phyloP scores from a whole-genome alignment of 2,113 vertebrate genomes.

The Sclerurus mexicanus region DNA sequence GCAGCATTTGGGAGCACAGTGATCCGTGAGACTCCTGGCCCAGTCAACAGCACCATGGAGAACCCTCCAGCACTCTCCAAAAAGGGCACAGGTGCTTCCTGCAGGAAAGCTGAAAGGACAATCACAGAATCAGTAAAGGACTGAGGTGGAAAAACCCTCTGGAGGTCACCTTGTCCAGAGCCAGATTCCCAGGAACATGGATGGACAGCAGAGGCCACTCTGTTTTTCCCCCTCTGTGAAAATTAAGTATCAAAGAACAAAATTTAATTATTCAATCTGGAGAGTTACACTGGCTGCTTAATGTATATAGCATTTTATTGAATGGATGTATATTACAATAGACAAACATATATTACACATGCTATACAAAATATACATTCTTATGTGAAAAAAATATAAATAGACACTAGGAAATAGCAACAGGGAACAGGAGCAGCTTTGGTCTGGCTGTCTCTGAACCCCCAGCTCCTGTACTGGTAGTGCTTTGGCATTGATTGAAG shows the following conservation, averaged over 20 bases:
- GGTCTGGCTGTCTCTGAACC: background rate
- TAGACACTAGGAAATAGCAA: slow-evolving; percentile 59
- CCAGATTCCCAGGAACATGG: background rate
- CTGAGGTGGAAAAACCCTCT: background rate
- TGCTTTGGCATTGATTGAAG: slow-evolving; percentile 8
- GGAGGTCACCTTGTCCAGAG: background rate
- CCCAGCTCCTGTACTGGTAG: background rate
- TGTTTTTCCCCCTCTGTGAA: background rate
- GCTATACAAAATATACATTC: slow-evolving; percentile 82
- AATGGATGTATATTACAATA: slow-evolving; percentile 64
- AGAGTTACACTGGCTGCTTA: background rate
- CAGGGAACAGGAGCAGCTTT: slow-evolving; percentile 12
- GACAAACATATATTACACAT: slow-evolving; percentile 73
- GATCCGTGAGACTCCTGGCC: background rate
- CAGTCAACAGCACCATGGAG: accelerated
- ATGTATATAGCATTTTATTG: slow-evolving; percentile 70
- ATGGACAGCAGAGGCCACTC: background rate
- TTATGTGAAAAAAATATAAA: slow-evolving; percentile 75
- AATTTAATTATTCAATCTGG: background rate
- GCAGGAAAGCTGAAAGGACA: background rate
- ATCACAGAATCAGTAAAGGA: background rate
- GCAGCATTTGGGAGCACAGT: background rate
- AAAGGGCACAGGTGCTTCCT: background rate
- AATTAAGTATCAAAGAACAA: background rate
- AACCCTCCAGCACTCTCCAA: accelerated